phyloP scores from a whole-genome alignment of 2,113 vertebrate genomes.

The Cercopithecus mona region DNA sequence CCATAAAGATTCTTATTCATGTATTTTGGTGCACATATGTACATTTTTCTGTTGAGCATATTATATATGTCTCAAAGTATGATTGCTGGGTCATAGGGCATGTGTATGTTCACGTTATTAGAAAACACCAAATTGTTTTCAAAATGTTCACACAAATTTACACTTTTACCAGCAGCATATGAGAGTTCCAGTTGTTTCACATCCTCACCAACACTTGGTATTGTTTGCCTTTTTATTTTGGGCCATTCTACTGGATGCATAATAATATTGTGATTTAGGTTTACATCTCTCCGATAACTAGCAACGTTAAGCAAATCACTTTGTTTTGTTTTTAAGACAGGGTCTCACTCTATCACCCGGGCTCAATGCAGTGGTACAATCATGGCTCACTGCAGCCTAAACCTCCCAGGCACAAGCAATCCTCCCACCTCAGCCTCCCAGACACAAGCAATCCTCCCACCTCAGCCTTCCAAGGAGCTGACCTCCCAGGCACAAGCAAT shows the following conservation, averaged over 20 bases:
- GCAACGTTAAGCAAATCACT: neutral
- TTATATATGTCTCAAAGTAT: neutral
- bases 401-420: too few species aligned
- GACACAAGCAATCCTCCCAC: too few species aligned
- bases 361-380: too few species aligned
- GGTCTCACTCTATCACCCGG: too few species aligned
- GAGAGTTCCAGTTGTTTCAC: neutral
- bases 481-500: too few species aligned
- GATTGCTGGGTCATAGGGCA: neutral
- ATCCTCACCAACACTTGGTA: neutral
- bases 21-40: neutral
- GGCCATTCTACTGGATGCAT: neutral
- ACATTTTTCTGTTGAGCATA: neutral
- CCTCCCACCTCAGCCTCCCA: too few species aligned
- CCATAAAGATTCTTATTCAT: neutral
- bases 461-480: too few species aligned
- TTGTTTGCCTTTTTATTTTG: neutral
- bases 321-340: too few species aligned
- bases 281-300: neutral
- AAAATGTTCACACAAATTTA: neutral
- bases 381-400: too few species aligned
- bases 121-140: conserved; percentile 4
- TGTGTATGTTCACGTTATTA: neutral
- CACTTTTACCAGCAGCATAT: neutral
- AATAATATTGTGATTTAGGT: neutral